Percentiles rank a stretch among this genome's conserved stretches.
Conservation (phyloP, 2,797 vertebrate genomes). For the Aquila chrysaetos region DNA sequence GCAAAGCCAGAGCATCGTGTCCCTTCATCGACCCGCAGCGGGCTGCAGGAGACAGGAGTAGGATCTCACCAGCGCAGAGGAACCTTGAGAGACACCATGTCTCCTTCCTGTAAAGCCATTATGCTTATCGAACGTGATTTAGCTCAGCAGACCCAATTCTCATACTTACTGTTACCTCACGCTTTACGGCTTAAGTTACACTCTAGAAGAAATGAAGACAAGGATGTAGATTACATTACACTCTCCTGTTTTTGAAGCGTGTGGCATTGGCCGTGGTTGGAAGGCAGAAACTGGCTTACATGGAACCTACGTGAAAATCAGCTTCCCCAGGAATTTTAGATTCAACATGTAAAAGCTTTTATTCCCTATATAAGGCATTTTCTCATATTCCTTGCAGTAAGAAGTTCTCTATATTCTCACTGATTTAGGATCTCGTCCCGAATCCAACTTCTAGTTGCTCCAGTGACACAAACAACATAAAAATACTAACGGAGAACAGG, state of each 20-base stretch:
- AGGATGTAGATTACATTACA: background rate
- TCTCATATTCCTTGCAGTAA: background rate
- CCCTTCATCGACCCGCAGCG: background rate
- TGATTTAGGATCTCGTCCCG: background rate
- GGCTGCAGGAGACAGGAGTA: background rate
- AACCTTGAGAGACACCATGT: background rate
- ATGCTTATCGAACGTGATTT: background rate
- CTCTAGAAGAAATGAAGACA: background rate
- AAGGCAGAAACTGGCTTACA: background rate
- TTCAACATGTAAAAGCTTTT: background rate
- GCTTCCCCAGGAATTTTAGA: background rate
- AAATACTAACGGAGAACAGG: background rate
- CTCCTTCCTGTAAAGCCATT: constrained; percentile 2
- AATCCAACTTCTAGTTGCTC: background rate
- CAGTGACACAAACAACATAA: background rate
- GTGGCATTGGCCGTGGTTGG: background rate
- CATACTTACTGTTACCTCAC: background rate
- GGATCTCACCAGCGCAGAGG: background rate
- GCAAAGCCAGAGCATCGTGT: background rate
- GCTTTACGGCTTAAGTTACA: background rate
- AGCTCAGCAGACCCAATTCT: background rate
- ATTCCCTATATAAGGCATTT: background rate
- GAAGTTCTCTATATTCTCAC: background rate
- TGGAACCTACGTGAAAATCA: background rate
- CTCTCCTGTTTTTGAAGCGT: background rate